Conservation (phyloP, 2,888 invertebrate species). For the Allacma fusca region DNA sequence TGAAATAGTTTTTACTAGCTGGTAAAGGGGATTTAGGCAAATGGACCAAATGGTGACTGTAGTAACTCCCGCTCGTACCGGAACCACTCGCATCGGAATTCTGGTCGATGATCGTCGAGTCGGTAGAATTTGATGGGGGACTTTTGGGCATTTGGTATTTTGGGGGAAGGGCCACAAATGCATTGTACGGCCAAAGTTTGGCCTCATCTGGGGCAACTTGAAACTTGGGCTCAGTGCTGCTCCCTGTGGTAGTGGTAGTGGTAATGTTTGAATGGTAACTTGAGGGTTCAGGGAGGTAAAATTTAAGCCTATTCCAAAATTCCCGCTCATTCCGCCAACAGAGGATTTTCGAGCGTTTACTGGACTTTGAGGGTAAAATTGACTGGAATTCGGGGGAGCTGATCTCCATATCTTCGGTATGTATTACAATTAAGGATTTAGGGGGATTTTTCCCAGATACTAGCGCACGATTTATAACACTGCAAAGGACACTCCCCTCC, state of each 20-base stretch:
- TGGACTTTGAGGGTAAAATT: no score
- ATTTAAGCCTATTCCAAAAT: conserved; percentile 67
- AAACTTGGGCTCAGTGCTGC: conserved; percentile 41
- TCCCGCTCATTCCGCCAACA: no score
- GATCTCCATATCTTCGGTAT: conserved; percentile 68
- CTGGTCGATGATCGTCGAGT: conserved; percentile 16
- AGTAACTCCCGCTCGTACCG: conserved; percentile 41
- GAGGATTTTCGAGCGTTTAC: no score
- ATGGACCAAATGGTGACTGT: conserved; percentile 53
- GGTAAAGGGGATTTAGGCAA: conserved; percentile 58
- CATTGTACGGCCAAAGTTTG: conserved; percentile 53
- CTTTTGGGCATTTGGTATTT: conserved; percentile 50
- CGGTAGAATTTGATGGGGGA: conserved; percentile 35
- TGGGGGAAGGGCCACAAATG: conserved; percentile 58
- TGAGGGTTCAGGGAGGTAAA: conserved; percentile 63
- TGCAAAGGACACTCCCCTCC: conserved; percentile 66
- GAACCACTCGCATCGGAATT: conserved; percentile 25
- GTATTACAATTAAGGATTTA: conserved; percentile 69
- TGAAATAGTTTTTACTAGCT: no score
- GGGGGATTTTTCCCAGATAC: no score
- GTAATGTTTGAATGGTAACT: conserved; percentile 60
- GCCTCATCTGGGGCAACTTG: not conserved
- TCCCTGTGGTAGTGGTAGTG: conserved; percentile 59
- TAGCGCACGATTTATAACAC: conserved; percentile 2
- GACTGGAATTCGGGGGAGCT: conserved; percentile 76